phyloP scores from a whole-genome alignment of 2,888 invertebrate species.

The Cenopis cana region DNA sequence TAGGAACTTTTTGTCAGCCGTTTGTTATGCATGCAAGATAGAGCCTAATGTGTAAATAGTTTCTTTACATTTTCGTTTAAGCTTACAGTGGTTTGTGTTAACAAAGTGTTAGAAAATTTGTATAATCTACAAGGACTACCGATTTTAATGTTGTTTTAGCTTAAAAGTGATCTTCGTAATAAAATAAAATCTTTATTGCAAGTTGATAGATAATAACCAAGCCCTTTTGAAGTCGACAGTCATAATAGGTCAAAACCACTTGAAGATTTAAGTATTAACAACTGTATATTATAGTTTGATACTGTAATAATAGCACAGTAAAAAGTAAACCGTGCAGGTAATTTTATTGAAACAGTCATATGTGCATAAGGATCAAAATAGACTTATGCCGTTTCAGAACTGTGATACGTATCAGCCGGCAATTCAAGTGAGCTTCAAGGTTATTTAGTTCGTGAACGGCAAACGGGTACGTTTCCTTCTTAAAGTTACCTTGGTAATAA shows the following conservation, averaged over 20 bases:
- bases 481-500: conserved; percentile 42
- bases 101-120: neutral
- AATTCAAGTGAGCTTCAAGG: conserved; percentile 40
- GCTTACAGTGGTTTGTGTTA: neutral
- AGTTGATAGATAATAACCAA: neutral
- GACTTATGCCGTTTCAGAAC: neutral
- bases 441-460: conserved; percentile 42
- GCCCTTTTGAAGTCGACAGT: neutral
- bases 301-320: conserved; percentile 18
- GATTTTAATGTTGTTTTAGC: neutral
- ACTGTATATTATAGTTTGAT: conserved; percentile 15
- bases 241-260: conserved; percentile 6
- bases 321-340: conserved; percentile 15
- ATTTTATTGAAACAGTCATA: neutral
- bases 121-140: neutral
- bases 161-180: neutral
- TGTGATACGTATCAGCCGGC: conserved; percentile 19
- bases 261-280: neutral
- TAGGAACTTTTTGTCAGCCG: conserved; percentile 12
- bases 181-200: too few relatives aligned
- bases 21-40: conserved; percentile 17
- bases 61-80: neutral
- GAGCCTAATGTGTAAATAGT: neutral
- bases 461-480: conserved; percentile 42
- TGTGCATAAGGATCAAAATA: neutral